Percentiles rank a stretch among this genome's conserved stretches.
Evolutionary conservation across 2,797 vertebrate genomes (phyloP).

Genomic region (Sebastolobus altivelis): DNA sequence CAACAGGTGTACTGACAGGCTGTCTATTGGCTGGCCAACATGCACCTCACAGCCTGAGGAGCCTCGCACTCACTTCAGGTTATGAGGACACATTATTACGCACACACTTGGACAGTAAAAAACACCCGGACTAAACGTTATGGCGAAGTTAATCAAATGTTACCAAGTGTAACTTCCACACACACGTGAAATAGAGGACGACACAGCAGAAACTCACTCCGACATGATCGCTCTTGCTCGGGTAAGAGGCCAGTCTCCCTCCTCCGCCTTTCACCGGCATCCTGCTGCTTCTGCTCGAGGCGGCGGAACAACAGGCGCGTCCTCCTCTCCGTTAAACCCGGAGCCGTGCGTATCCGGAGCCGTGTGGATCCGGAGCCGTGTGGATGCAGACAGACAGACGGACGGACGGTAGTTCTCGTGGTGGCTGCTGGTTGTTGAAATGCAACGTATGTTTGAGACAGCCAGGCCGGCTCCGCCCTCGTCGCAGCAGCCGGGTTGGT

Average conservation of each 20-base stretch:
- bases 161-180: background rate
- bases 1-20: slow-evolving; percentile 54
- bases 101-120: background rate
- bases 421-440: slow-evolving; percentile 17
- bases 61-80: background rate
- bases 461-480: slow-evolving; percentile 54
- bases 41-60: slow-evolving; percentile 13
- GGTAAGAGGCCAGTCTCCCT: slow-evolving; percentile 73
- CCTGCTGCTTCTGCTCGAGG: slow-evolving; percentile 56
- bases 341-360: background rate
- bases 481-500: background rate
- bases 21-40: slow-evolving; percentile 23
- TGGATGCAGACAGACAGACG: background rate
- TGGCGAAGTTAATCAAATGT: background rate
- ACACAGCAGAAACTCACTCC: slow-evolving; percentile 72
- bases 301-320: slow-evolving; percentile 1
- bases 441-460: slow-evolving; percentile 31
- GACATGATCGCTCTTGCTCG: slow-evolving; percentile 72
- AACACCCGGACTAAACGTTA: too few relatives aligned
- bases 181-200: background rate
- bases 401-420: background rate
- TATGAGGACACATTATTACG: background rate
- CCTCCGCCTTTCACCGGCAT: slow-evolving; percentile 85
- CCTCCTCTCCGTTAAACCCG: background rate
- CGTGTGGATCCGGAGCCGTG: too few relatives aligned